These are phyloP conservation scores for Muntiacus reevesi DNA, from an alignment of 2,113 vertebrate species.

Conservation along the genomic window DNA sequence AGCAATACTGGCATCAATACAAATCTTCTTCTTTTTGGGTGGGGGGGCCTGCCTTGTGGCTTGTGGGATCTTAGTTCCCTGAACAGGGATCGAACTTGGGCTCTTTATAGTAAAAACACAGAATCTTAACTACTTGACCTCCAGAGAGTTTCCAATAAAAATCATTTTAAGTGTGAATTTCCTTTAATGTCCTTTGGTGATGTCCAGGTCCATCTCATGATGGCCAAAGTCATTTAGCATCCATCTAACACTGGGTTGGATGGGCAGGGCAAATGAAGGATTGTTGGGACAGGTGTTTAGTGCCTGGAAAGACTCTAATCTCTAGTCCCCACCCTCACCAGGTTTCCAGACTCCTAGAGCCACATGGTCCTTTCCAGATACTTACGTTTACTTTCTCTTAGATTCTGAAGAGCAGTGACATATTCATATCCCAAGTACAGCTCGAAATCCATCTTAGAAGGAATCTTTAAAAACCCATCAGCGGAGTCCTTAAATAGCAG, in stretches of 20 bases:
- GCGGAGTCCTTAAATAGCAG: conserved; percentile 92
- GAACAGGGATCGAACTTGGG: neutral
- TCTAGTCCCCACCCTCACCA: neutral
- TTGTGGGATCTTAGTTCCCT: neutral
- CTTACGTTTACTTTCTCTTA: conserved; percentile 57
- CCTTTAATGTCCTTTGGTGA: neutral
- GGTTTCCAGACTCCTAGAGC: neutral
- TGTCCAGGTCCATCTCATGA: neutral
- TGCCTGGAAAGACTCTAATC: neutral
- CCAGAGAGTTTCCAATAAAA: neutral
- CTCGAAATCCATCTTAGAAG: conserved; percentile 81
- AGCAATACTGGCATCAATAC: neutral
- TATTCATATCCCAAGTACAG: conserved; percentile 87
- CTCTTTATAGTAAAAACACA: neutral
- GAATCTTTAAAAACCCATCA: conserved; percentile 78
- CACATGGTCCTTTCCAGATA: neutral
- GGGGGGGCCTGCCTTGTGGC: neutral
- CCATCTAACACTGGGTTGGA: neutral
- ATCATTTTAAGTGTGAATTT: conserved; percentile 1
- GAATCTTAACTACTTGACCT: neutral
- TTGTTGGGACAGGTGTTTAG: neutral
- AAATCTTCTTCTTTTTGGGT: neutral
- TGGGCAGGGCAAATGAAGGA: neutral
- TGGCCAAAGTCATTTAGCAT: neutral
- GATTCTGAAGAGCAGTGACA: conserved; percentile 72